phyloP scores from a whole-genome alignment of 1,140 invertebrate genomes.

The Nasonia giraulti region DNA sequence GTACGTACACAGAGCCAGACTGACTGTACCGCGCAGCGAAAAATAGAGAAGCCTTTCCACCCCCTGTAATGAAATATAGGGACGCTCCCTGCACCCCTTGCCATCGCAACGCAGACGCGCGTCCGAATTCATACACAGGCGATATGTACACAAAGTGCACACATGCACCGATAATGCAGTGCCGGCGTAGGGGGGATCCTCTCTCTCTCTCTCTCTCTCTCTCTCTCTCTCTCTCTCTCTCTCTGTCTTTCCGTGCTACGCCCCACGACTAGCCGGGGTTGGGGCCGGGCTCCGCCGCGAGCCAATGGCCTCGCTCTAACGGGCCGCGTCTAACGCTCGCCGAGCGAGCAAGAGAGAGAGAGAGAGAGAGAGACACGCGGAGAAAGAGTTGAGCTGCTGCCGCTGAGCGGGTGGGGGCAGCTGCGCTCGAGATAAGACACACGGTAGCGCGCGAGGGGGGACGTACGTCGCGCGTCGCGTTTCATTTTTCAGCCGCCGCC shows the following conservation, averaged over 20 bases:
- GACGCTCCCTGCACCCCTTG: too few relatives aligned
- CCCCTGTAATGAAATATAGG: too few relatives aligned
- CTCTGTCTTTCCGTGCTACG: conserved; percentile 56
- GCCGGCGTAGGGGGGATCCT: conserved; percentile 47
- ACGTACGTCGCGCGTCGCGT: neutral
- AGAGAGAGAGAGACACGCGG: neutral
- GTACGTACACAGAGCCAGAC: too few relatives aligned
- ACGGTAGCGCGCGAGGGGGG: neutral
- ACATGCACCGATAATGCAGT: neutral
- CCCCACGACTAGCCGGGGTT: conserved; percentile 62
- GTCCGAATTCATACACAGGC: neutral
- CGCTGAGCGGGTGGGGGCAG: neutral
- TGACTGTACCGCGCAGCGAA: too few relatives aligned
- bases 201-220: conserved; percentile 46
- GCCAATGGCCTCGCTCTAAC: conserved; percentile 70
- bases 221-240: conserved; percentile 33
- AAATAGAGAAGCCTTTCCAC: too few relatives aligned
- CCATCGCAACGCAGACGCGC: too few relatives aligned
- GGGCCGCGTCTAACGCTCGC: conserved; percentile 66
- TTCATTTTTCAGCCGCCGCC: neutral
- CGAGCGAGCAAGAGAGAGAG: neutral
- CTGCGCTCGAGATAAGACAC: conserved; percentile 11
- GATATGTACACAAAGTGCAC: neutral
- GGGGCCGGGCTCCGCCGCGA: conserved; percentile 62
- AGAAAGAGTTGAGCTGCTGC: neutral